A percentile compares a stretch with the other conserved stretches of the same genome.
These are phyloP conservation scores for Karalla daura DNA, from an alignment of 2,797 vertebrate species.

Conservation along the genomic window DNA sequence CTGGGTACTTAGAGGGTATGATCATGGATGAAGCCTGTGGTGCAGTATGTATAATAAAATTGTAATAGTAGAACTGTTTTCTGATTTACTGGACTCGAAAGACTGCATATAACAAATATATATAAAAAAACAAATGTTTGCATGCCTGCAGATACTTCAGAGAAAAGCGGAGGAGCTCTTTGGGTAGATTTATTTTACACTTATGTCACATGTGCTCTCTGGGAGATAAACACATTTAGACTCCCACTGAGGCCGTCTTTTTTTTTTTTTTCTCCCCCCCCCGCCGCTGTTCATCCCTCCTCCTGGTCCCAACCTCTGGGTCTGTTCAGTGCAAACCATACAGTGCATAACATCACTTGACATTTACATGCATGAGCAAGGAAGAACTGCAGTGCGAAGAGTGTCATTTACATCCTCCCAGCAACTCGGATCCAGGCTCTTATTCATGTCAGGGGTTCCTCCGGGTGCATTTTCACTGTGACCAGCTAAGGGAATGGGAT, in stretches of 20 bases:
- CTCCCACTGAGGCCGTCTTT: slow-evolving; percentile 18
- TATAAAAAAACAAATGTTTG: slow-evolving; percentile 14
- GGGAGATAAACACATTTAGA: slow-evolving; percentile 22
- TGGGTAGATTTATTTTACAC: slow-evolving; percentile 9
- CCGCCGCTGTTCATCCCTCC: slow-evolving; percentile 23
- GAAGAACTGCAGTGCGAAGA: slow-evolving; percentile 50
- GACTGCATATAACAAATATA: slow-evolving; percentile 5
- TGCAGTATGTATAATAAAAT: too few species aligned
- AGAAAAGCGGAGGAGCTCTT: not conserved
- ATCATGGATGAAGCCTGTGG: too few species aligned
- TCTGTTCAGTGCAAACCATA: slow-evolving; percentile 50
- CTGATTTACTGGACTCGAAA: slow-evolving; percentile 11
- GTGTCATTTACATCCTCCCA: slow-evolving; percentile 72
- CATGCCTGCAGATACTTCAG: not conserved
- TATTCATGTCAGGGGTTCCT: slow-evolving; percentile 62
- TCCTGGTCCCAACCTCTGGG: slow-evolving; percentile 44
- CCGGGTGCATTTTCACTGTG: slow-evolving; percentile 63
- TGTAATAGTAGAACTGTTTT: too few species aligned
- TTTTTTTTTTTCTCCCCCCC: slow-evolving; percentile 15
- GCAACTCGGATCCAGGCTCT: slow-evolving; percentile 41
- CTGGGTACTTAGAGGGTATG: too few species aligned
- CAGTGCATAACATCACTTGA: slow-evolving; percentile 75
- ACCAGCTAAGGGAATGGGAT: slow-evolving; percentile 53
- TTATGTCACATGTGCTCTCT: slow-evolving; percentile 18
- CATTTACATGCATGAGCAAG: slow-evolving; percentile 79